Evolutionary conservation across 1,140 invertebrate species (phyloP).

Genomic region (Arctopsyche grandis): DNA sequence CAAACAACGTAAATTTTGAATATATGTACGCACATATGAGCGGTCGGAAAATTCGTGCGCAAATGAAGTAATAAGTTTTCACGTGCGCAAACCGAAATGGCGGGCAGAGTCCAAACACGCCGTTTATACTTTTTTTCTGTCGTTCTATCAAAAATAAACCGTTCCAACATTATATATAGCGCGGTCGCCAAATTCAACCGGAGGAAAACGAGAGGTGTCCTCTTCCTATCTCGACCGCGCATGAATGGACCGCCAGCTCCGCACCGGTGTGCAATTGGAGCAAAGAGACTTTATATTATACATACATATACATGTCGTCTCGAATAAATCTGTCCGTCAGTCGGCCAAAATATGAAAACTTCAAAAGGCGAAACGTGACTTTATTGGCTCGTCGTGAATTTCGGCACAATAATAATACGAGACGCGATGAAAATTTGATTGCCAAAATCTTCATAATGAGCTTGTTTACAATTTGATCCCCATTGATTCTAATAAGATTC

Average conservation of each 20-base stretch:
- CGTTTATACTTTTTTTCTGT: constrained; percentile 1
- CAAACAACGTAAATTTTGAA: no score
- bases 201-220: constrained; percentile 21
- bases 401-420: no score
- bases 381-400: no score
- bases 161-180: constrained; percentile 51
- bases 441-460: no score
- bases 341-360: neutral
- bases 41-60: constrained; percentile 19
- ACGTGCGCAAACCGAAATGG: constrained; percentile 15
- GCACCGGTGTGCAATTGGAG: neutral
- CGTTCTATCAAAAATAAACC: constrained; percentile 48
- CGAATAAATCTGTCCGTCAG: neutral
- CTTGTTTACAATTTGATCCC: no score
- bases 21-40: no score
- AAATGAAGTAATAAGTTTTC: constrained; percentile 32
- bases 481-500: no score
- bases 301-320: no score
- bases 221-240: neutral
- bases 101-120: constrained; percentile 13
- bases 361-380: no score
- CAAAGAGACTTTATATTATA: no score
- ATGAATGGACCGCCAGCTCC: neutral
- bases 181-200: constrained; percentile 36
- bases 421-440: no score